These are phyloP conservation scores for Sebastes hopkinsi DNA, from an alignment of 2,797 vertebrate genomes.

Conservation along the genomic window DNA sequence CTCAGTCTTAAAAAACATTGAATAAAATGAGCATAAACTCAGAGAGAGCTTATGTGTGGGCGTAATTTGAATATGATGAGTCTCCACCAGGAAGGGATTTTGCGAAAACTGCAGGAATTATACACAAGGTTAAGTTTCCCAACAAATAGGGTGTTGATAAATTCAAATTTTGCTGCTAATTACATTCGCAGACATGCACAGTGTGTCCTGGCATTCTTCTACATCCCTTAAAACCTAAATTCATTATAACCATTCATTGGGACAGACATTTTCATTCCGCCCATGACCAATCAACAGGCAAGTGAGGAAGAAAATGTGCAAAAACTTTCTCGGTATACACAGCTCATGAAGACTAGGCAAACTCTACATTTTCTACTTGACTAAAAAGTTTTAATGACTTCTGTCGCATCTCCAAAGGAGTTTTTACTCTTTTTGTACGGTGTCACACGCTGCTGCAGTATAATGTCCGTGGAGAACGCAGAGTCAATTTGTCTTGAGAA, in stretches of 20 bases:
- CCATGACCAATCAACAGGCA: neutral
- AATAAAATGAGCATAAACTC: slow-evolving; percentile 22
- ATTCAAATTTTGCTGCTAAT: slow-evolving; percentile 27
- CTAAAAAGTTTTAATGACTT: slow-evolving; percentile 14
- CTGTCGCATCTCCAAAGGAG: neutral
- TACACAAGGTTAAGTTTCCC: slow-evolving; percentile 17
- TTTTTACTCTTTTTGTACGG: neutral
- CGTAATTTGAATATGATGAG: slow-evolving; percentile 25
- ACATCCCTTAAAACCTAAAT: neutral
- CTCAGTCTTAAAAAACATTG: slow-evolving; percentile 8
- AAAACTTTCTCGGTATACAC: neutral
- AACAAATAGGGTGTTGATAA: slow-evolving; percentile 1
- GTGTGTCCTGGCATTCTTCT: neutral
- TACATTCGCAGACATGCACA: neutral
- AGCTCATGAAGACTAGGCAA: neutral
- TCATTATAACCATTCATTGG: neutral
- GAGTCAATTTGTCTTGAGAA: neutral
- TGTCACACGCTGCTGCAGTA: neutral
- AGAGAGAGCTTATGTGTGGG: slow-evolving; percentile 16
- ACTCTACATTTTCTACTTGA: neutral
- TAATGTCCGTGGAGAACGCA: neutral
- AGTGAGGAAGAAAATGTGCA: neutral
- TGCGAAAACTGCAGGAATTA: slow-evolving; percentile 14
- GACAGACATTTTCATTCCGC: neutral
- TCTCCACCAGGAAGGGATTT: neutral